These are phyloP conservation scores for Taeniopygia guttata DNA, from an alignment of 2,797 vertebrate genomes.

Conservation along the genomic window DNA sequence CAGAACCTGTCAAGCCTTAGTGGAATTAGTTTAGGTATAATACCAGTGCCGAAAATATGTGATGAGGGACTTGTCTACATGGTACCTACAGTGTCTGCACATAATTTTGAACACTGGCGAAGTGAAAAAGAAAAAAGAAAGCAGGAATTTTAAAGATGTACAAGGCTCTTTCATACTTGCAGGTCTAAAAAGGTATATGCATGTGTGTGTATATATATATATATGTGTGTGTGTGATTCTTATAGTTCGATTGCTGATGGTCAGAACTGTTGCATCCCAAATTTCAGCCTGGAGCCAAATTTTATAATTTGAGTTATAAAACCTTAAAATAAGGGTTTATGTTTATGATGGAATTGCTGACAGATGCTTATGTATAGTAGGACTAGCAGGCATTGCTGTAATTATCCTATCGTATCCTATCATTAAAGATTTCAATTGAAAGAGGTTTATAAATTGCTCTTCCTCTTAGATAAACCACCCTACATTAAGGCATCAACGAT, in stretches of 20 bases:
- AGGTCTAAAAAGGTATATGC: not conserved
- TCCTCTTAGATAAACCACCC: constrained; percentile 83
- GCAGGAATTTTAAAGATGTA: not conserved
- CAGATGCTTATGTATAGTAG: constrained; percentile 60
- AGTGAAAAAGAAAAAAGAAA: not conserved
- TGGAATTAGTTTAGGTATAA: not conserved
- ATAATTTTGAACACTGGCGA: not conserved
- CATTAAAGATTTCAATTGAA: constrained; percentile 92
- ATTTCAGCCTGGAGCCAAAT: constrained; percentile 51
- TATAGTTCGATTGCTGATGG: constrained; percentile 35
- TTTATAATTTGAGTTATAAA: constrained; percentile 57
- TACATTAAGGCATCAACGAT: constrained; percentile 86
- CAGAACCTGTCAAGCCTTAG: not conserved
- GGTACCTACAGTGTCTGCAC: not conserved
- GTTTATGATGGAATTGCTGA: constrained; percentile 66
- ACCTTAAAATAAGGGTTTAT: constrained; percentile 51
- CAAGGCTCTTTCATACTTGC: not conserved
- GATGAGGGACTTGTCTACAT: not conserved
- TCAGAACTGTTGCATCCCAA: constrained; percentile 11
- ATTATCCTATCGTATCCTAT: constrained; percentile 87
- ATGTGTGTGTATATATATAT: not conserved
- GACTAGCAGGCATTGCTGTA: constrained; percentile 67
- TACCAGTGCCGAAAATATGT: not conserved
- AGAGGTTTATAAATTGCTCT: constrained; percentile 95
- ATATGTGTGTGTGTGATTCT: not conserved